Conservation (phyloP, 2,113 vertebrate genomes). For the Himantopus leucocephalus region DNA sequence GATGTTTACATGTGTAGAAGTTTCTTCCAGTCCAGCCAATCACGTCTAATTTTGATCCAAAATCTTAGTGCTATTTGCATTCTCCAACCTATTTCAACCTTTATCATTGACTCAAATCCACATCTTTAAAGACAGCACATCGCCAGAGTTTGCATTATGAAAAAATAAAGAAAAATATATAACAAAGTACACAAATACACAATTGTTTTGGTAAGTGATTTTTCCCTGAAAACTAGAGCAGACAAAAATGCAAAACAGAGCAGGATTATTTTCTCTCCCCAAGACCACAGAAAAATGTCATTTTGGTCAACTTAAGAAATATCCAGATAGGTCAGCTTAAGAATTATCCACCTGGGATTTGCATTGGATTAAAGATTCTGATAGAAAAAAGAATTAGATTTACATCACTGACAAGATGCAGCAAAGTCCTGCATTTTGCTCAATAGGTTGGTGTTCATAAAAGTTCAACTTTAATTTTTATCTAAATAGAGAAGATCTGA, state of each 20-base stretch:
- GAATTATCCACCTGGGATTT: neutral
- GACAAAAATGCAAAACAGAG: neutral
- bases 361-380: neutral
- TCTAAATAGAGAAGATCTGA: neutral
- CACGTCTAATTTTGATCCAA: neutral
- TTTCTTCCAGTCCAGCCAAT: neutral
- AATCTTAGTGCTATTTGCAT: neutral
- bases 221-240: neutral
- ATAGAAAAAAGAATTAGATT: neutral
- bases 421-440: neutral
- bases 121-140: neutral
- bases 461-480: neutral
- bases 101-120: neutral
- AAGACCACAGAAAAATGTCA: neutral
- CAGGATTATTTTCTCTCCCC: neutral
- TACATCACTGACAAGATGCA: neutral
- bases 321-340: neutral
- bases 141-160: neutral
- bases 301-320: neutral
- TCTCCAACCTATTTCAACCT: neutral
- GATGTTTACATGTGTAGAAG: neutral
- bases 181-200: neutral
- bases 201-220: neutral
- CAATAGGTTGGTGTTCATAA: neutral
- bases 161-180: neutral